Evolutionary conservation across 2,888 invertebrate genomes (phyloP).

Genomic region (Eretmocerus hayati): DNA sequence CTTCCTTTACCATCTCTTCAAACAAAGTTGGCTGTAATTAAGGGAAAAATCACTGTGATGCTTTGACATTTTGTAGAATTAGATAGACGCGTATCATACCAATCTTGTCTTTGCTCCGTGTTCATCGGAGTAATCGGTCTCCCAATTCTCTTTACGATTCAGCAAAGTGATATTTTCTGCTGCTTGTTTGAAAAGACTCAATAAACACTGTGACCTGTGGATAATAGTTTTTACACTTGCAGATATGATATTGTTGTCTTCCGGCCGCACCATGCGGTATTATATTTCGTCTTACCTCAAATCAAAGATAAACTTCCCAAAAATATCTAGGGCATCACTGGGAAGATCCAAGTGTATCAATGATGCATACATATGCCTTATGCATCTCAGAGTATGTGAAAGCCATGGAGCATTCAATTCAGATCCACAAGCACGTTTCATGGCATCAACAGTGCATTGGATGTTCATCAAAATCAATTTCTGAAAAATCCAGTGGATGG

Average conservation of each 20-base stretch:
- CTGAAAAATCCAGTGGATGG: constrained; percentile 23
- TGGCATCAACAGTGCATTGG: constrained; percentile 52
- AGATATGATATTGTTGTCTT: no score
- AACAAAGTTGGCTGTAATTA: constrained; percentile 60
- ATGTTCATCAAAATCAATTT: constrained; percentile 42
- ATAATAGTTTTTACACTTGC: no score
- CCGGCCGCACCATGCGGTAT: not conserved
- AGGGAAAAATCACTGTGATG: constrained; percentile 6
- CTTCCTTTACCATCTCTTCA: constrained; percentile 66
- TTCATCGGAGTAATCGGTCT: constrained; percentile 73
- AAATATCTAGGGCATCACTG: constrained; percentile 77
- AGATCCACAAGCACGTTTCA: constrained; percentile 39
- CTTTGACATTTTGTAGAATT: no score
- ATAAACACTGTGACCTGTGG: constrained; percentile 68
- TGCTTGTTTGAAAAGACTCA: constrained; percentile 76
- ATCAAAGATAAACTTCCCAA: constrained; percentile 79
- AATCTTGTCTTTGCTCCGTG: constrained; percentile 81
- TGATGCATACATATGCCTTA: constrained; percentile 73
- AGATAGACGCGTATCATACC: constrained; percentile 67
- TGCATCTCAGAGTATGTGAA: constrained; percentile 72
- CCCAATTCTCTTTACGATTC: constrained; percentile 75
- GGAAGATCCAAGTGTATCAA: constrained; percentile 81
- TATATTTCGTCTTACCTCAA: constrained; percentile 51
- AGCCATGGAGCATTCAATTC: constrained; percentile 57
- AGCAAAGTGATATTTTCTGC: constrained; percentile 69